A percentile compares a stretch with the other conserved stretches of the same genome.
Evolutionary conservation across 2,797 vertebrate species (phyloP).

Genomic region (Gadopsis marmoratus): DNA sequence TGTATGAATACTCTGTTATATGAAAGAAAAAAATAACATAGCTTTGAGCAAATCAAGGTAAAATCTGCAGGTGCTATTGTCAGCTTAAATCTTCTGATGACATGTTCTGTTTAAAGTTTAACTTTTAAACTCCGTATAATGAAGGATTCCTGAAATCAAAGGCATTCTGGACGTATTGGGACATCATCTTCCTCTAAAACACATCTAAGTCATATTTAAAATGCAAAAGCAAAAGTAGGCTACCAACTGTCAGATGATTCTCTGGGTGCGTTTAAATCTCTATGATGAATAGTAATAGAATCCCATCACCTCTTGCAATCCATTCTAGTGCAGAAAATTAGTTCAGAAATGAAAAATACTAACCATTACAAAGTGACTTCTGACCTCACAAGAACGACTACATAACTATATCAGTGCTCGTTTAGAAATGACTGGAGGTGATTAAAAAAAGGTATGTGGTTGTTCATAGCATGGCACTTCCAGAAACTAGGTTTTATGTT

Average conservation of each 20-base stretch:
- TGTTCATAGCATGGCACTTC: conserved; percentile 6
- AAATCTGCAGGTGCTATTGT: conserved; percentile 7
- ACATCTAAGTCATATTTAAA: conserved; percentile 39
- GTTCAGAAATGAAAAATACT: conserved; percentile 28
- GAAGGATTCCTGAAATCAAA: conserved; percentile 41
- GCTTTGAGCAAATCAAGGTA: conserved; percentile 8
- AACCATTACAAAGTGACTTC: conserved; percentile 5
- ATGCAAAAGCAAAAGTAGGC: conserved; percentile 39
- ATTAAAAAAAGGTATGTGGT: background rate
- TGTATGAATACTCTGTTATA: conserved; percentile 32
- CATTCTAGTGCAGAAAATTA: background rate
- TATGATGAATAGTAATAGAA: conserved; percentile 6
- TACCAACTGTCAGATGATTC: conserved; percentile 39
- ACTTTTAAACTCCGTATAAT: conserved; percentile 31
- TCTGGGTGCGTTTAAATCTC: conserved; percentile 15
- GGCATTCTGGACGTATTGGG: conserved; percentile 17
- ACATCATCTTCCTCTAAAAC: conserved; percentile 18
- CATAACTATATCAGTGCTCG: background rate
- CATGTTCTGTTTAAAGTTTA: conserved; percentile 25
- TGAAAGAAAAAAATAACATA: conserved; percentile 14
- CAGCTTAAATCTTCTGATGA: conserved; percentile 9
- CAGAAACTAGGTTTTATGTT: background rate
- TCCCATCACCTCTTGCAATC: conserved; percentile 10
- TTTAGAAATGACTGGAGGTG: conserved; percentile 5
- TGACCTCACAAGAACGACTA: background rate